Evolutionary conservation across 2,797 vertebrate species (phyloP), one percentile per base, ranked within the genome.

Genomic region (Eulemur rubriventer): DNA sequence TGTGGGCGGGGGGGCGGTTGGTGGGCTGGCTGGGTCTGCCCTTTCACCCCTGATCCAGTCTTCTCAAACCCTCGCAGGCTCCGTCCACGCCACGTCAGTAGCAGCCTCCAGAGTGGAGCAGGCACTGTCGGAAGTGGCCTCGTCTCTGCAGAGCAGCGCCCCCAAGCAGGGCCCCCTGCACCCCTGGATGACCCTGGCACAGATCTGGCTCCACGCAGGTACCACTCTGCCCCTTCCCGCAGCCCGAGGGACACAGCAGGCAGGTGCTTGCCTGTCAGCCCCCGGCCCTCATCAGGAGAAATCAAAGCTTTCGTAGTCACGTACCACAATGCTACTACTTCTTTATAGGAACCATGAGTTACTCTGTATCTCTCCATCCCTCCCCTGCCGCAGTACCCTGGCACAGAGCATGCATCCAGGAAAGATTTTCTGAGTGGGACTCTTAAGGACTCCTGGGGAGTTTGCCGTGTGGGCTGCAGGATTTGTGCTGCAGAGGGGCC

Each of bases 171-270:
- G 99, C 52, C 99, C 99, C 0, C 97, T 99, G 63, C 99, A 99
- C 97, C 99, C 99, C 94, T 99, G 99, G 99, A 99, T 99, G 99
- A 99, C 99, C 2, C 98, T 99, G 97, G 99, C 99, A 70, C 99
- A 99, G 98, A 99, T 99, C 98, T 99, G 99, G 99, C 99, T 99
- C 93, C 99, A 99, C 87, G 99, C 99, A 99, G 99, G 99, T 99
- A 98, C 43, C 6, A 0, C 67, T 28, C 52, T 69, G 10, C 57
- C 30, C 86, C 67, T 30, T 26, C 57, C 65, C 48, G 6, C 22
- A 0, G 4, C 52, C 84, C 1, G 3, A 1, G 88, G 93, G 88
- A 83, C 73, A 91, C 70, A 94, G 0, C 43, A 63, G 67, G 72
- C 30, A 65, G 75, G 48, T 4, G 0, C 10, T 96, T 7, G 28